Evolutionary conservation across 2,797 vertebrate genomes (phyloP).

Genomic region (Lutjanus argentimaculatus): DNA sequence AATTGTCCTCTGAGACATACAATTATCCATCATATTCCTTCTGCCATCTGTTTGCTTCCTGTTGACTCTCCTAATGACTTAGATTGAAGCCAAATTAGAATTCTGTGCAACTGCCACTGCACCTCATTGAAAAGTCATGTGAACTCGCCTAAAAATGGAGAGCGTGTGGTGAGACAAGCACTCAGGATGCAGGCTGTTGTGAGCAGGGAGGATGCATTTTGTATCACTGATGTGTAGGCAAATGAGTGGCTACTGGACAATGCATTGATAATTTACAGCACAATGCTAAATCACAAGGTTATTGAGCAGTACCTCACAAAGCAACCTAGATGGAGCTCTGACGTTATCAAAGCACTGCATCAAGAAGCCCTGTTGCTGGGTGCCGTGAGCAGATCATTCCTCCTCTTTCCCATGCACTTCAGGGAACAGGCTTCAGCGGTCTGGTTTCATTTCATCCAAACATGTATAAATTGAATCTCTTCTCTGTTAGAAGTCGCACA

Average conservation of each 20-base stretch:
- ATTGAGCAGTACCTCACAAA: slow-evolving; percentile 85
- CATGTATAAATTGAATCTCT: slow-evolving; percentile 41
- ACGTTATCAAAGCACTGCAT: slow-evolving; percentile 87
- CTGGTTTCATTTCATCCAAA: slow-evolving; percentile 65
- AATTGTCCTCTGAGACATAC: slow-evolving; percentile 82
- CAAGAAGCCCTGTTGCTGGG: slow-evolving; percentile 83
- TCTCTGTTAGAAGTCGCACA: slow-evolving; percentile 34
- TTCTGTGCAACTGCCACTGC: slow-evolving; percentile 78
- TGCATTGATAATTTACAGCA: slow-evolving; percentile 70
- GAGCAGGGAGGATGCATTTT: slow-evolving; percentile 44
- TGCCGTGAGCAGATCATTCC: slow-evolving; percentile 77
- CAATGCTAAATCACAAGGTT: slow-evolving; percentile 73
- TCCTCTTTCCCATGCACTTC: slow-evolving; percentile 61
- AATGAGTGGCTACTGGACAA: slow-evolving; percentile 54
- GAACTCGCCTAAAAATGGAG: slow-evolving; percentile 67
- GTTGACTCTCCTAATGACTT: slow-evolving; percentile 84
- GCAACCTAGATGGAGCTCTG: slow-evolving; percentile 91
- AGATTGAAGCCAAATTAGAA: slow-evolving; percentile 82
- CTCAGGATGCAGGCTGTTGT: slow-evolving; percentile 17
- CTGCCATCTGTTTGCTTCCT: slow-evolving; percentile 85
- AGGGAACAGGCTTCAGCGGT: slow-evolving; percentile 56
- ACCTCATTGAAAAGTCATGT: slow-evolving; percentile 73
- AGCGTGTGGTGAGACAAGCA: slow-evolving; percentile 19
- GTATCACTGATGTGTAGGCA: slow-evolving; percentile 50
- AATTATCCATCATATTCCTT: slow-evolving; percentile 86